A percentile compares a stretch with the other conserved stretches of the same genome.
Evolutionary conservation across 2,888 invertebrate genomes (phyloP).

Genomic region (Coecobrya sp.): DNA sequence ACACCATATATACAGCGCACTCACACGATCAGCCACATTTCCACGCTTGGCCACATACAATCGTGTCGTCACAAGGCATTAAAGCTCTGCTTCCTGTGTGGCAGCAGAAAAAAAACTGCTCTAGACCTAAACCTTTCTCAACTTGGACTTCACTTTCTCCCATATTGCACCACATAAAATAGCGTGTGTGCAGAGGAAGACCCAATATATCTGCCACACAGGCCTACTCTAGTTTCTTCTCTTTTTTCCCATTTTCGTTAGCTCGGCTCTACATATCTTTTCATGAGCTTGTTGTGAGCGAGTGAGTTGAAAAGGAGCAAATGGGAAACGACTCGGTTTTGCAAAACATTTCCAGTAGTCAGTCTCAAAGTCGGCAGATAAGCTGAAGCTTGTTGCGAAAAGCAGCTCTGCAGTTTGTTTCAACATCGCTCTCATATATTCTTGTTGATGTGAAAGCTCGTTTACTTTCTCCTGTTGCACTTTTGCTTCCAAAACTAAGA

Average conservation of each 20-base stretch:
- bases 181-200: neutral
- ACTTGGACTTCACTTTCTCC: conserved; percentile 4
- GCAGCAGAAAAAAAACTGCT: too few species aligned
- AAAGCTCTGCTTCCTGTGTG: conserved; percentile 33
- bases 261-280: neutral
- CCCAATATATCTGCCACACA: neutral
- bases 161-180: conserved; percentile 46
- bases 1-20: neutral
- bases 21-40: conserved; percentile 33
- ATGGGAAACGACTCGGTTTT: conserved; percentile 57
- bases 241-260: neutral
- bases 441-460: too few species aligned
- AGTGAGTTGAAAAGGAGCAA: neutral
- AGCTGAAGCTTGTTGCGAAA: conserved; percentile 51
- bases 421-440: neutral
- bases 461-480: conserved; percentile 35
- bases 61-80: neutral
- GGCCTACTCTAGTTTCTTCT: conserved; percentile 26
- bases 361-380: conserved; percentile 64
- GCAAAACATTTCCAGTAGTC: conserved; percentile 65
- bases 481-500: neutral
- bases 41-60: neutral
- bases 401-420: conserved; percentile 1
- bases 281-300: neutral
- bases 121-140: conserved; percentile 35